Conservation (phyloP, 2,888 invertebrate species). For the Eupithecia vulgata region DNA sequence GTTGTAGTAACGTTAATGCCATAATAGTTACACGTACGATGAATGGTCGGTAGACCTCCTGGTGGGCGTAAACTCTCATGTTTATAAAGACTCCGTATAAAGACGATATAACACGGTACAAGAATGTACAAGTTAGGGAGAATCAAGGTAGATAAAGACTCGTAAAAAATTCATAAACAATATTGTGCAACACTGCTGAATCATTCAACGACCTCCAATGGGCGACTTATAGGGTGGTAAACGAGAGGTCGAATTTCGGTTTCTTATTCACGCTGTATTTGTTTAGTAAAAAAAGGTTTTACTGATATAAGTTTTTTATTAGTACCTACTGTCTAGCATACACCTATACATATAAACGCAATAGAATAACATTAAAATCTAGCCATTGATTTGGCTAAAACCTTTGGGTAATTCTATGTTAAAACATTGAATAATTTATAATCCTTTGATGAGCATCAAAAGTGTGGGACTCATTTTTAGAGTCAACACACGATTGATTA, state of each 20-base stretch:
- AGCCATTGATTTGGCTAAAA: no score
- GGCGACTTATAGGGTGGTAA: conserved; percentile 26
- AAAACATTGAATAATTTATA: no score
- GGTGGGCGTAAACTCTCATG: background rate
- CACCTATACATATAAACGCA: no score
- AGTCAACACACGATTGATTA: no score
- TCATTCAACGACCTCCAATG: conserved; percentile 29
- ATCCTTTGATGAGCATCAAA: no score
- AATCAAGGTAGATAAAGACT: conserved; percentile 26
- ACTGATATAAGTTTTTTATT: background rate
- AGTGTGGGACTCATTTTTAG: no score
- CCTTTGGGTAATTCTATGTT: no score
- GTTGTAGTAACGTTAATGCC: background rate
- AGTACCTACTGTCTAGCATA: no score
- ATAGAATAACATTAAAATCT: no score
- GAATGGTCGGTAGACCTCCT: background rate
- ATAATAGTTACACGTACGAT: background rate
- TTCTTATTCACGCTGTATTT: background rate
- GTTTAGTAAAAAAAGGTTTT: background rate
- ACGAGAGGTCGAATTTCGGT: conserved; percentile 19
- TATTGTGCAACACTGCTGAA: conserved; percentile 37
- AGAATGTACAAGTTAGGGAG: conserved; percentile 15
- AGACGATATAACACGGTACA: conserved; percentile 15
- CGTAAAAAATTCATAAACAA: conserved; percentile 24
- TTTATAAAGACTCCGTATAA: conserved; percentile 7